These are phyloP conservation scores for Acanthurus tractus DNA, from an alignment of 2,797 vertebrate species.

Conservation along the genomic window DNA sequence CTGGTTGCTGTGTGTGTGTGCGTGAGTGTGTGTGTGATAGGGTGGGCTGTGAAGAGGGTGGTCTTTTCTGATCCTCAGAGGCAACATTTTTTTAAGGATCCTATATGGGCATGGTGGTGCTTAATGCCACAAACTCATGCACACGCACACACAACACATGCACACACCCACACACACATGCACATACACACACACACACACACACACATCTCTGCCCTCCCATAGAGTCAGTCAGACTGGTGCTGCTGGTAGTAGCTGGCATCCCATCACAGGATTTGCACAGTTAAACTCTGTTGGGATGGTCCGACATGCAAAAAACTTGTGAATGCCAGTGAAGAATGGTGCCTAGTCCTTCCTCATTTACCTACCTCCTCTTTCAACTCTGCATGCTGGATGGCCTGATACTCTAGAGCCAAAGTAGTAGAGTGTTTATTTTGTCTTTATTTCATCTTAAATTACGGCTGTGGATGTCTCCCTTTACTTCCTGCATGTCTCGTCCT, in stretches of 20 bases:
- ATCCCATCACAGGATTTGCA: constrained; percentile 64
- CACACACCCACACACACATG: too few species aligned
- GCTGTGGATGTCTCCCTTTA: constrained; percentile 5
- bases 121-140: constrained; percentile 40
- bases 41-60: constrained; percentile 59
- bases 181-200: too few species aligned
- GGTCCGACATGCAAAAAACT: constrained; percentile 34
- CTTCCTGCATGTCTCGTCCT: background rate
- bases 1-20: constrained; percentile 45
- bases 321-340: constrained; percentile 11
- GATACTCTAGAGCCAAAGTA: constrained; percentile 29
- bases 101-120: constrained; percentile 37
- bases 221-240: constrained; percentile 46
- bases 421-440: constrained; percentile 37
- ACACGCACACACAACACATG: constrained; percentile 5
- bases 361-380: constrained; percentile 12
- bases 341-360: constrained; percentile 2
- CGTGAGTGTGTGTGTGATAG: constrained; percentile 48
- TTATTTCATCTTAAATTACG: constrained; percentile 37
- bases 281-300: constrained; percentile 39
- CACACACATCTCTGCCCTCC: constrained; percentile 41
- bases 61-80: constrained; percentile 71
- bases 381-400: constrained; percentile 27
- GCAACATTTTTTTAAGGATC: constrained; percentile 36
- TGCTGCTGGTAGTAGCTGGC: constrained; percentile 67